These are phyloP conservation scores for Arge pagana DNA, from an alignment of 2,888 invertebrate species.

Conservation along the genomic window DNA sequence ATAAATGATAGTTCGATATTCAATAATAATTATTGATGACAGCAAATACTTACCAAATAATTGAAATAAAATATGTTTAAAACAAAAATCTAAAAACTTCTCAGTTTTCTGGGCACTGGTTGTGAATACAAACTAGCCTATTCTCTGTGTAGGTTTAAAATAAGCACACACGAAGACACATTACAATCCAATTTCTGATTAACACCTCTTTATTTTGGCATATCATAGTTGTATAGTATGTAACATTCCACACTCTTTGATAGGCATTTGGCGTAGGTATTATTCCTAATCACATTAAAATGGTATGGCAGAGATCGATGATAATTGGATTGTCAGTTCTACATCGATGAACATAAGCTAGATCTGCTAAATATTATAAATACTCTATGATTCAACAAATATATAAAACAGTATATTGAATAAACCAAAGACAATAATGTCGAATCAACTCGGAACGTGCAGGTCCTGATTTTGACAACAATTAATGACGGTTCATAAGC, in stretches of 20 bases:
- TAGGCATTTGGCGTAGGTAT: slow-evolving; percentile 17
- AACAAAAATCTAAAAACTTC: not conserved
- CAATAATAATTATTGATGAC: no score
- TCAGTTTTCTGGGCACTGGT: slow-evolving; percentile 15
- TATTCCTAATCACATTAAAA: slow-evolving; percentile 14
- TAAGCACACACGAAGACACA: slow-evolving; percentile 22
- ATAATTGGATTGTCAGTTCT: slow-evolving; percentile 18
- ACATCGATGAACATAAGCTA: slow-evolving; percentile 6
- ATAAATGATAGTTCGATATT: no score
- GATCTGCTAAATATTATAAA: slow-evolving; percentile 9
- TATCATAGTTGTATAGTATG: slow-evolving; percentile 29
- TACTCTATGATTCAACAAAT: slow-evolving; percentile 7
- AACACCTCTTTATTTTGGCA: slow-evolving; percentile 47
- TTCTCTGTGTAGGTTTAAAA: slow-evolving; percentile 22
- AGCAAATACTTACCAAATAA: slow-evolving; percentile 20
- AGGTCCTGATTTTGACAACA: no score
- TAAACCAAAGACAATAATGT: not conserved
- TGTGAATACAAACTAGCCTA: slow-evolving; percentile 16
- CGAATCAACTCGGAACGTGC: no score
- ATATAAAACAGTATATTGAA: slow-evolving; percentile 1
- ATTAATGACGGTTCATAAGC: no score
- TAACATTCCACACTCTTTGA: no score
- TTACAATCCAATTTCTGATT: slow-evolving; percentile 32
- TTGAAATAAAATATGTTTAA: not conserved
- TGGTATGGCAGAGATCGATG: slow-evolving; percentile 15